Evolutionary conservation across 2,113 vertebrate genomes (phyloP), one percentile per base, ranked within the genome.

Genomic region (Aegithalos caudatus): DNA sequence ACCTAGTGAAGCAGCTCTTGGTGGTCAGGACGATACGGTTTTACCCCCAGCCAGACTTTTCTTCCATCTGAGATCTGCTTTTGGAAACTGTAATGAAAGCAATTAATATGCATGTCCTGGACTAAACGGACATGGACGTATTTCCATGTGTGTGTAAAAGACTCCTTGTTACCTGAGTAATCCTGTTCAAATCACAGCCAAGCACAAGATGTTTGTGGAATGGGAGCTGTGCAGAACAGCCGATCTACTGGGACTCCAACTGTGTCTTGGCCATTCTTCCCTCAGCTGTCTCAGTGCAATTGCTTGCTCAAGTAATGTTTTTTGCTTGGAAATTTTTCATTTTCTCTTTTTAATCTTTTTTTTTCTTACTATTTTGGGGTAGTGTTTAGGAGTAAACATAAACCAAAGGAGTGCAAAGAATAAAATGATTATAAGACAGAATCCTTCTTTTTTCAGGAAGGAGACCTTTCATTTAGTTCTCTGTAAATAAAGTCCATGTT

Each of bases 81-180:
- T 24, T 12, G 18, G n/a, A 53, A 51, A 40, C 48, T 53, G 35
- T 31, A 18, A 38, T 9, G 33, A 18, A 56, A 47, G 76, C 0
- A 2, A 7, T 28, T 28, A 7, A 51, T 20, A 5, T 2, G 24
- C 10, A 3, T 65, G 20, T 35, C 47, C 35, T 8, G 61, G 38
- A 19, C 57, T 51, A 20, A 58, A 56, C 0, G 25, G 29, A 9
- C 12, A 1, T 1, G 35, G 17, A 24, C 14, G 0, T 45, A 15
- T 22, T 54, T 50, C 14, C 4, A 1, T 20, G 44, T 3, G 23
- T 31, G 29, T 7, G 2, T 28, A 18, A n/a, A 58, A 7, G 3
- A 9, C 23, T 27, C 17, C 29, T 8, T n/a, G 70, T 35, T 57
- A 6, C 51, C 77, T 23, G 40, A 72, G 53, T 14, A 18, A 64